Evolutionary conservation across 1,140 invertebrate genomes (phyloP).

Genomic region (Aphaenogaster ashmeadi): DNA sequence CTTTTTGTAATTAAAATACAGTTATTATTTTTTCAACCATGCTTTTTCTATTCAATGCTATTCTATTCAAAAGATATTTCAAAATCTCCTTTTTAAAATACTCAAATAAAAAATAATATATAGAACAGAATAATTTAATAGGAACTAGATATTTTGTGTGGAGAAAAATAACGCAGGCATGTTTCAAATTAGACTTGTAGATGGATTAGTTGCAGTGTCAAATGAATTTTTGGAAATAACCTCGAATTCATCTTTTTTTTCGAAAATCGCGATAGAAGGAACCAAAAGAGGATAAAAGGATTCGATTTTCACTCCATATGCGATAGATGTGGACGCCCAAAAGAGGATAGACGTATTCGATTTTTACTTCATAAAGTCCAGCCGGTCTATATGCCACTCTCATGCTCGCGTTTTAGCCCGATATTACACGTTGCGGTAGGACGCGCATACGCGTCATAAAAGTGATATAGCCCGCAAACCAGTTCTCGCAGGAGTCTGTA

Average conservation of each 20-base stretch:
- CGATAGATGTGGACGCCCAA: neutral
- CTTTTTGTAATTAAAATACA: neutral
- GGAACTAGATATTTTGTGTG: neutral
- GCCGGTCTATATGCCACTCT: neutral
- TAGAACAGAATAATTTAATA: neutral
- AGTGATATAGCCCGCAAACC: slow-evolving; percentile 59
- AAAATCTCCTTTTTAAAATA: neutral
- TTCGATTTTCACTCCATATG: slow-evolving; percentile 38
- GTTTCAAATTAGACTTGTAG: slow-evolving; percentile 16
- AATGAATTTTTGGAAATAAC: neutral
- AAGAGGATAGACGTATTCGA: slow-evolving; percentile 10
- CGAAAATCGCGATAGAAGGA: neutral
- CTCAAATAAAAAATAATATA: neutral
- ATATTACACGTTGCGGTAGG: neutral
- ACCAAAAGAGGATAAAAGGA: neutral
- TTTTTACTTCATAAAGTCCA: slow-evolving; percentile 51
- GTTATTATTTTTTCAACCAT: neutral
- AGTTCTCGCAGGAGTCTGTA: slow-evolving; percentile 32
- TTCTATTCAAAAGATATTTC: neutral
- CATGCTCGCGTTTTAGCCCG: slow-evolving; percentile 18
- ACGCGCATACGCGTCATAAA: slow-evolving; percentile 51
- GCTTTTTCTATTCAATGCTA: neutral
- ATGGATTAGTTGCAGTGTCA: neutral
- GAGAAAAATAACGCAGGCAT: neutral
- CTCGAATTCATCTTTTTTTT: neutral